A percentile compares a stretch with the other conserved stretches of the same genome.
Evolutionary conservation across 2,113 vertebrate species (phyloP).

Genomic region (Gasterosteus nipponicus): DNA sequence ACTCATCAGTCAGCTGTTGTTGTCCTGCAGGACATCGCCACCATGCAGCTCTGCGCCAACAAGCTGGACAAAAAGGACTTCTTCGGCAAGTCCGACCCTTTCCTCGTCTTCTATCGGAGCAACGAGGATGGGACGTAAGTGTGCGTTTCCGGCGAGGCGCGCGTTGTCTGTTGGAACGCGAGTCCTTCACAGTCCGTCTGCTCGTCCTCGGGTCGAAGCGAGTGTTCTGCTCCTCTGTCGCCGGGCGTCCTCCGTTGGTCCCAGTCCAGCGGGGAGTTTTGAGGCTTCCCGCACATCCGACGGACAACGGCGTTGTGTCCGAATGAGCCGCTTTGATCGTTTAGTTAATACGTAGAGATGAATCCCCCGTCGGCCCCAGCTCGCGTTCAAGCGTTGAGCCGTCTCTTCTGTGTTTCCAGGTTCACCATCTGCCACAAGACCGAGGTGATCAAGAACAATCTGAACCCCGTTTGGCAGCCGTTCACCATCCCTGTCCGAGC

Average conservation of each 20-base stretch:
- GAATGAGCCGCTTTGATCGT: background rate
- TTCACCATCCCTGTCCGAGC: conserved; percentile 92
- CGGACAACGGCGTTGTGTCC: background rate
- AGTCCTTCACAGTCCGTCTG: conserved; percentile 6
- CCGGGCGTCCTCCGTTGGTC: conserved; percentile 6
- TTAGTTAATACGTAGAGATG: background rate
- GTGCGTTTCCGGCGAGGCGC: background rate
- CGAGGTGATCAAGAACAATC: conserved; percentile 92
- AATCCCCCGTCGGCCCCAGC: background rate
- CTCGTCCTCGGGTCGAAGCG: background rate
- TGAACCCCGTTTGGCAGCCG: conserved; percentile 92
- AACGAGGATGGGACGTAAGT: conserved; percentile 94
- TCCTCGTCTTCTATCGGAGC: conserved; percentile 94
- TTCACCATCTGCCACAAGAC: conserved; percentile 96
- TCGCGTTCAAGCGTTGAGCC: background rate
- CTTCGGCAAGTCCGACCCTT: conserved; percentile 93
- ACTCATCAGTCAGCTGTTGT: conserved; percentile 5
- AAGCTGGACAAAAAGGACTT: conserved; percentile 92
- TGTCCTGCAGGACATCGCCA: conserved; percentile 86
- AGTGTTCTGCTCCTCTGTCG: background rate
- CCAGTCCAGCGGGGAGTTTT: background rate
- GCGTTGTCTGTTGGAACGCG: background rate
- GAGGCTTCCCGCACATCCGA: background rate
- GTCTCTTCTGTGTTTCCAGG: conserved; percentile 69
- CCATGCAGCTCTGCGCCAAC: conserved; percentile 94